Conservation (phyloP, 2,797 vertebrate genomes). For the Clarias fuscus region DNA sequence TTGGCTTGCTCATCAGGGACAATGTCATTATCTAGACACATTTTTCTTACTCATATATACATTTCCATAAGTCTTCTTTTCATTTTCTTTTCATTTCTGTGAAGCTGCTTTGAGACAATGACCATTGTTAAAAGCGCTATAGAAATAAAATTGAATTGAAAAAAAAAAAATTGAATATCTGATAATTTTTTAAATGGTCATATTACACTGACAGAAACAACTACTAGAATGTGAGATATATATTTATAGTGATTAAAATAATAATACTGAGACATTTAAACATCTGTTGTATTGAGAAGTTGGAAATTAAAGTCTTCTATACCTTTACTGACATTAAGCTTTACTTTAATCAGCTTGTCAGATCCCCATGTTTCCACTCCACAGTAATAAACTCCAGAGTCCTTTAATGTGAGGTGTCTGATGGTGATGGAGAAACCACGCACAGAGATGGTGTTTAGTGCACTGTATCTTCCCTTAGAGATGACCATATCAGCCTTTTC, state of each 20-base stretch:
- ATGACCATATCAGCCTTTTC: not conserved
- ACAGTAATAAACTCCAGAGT: constrained; percentile 53
- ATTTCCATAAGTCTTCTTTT: too few species aligned
- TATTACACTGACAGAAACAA: not conserved
- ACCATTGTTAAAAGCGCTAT: too few species aligned
- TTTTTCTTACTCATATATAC: too few species aligned
- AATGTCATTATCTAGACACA: too few species aligned
- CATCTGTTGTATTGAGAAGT: not conserved
- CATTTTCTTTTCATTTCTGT: too few species aligned
- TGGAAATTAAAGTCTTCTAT: not conserved
- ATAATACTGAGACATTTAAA: not conserved
- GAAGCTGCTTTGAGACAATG: too few species aligned
- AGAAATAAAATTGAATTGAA: too few species aligned
- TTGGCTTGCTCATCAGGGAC: too few species aligned
- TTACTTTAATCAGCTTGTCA: constrained; percentile 18
- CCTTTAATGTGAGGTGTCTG: constrained; percentile 23
- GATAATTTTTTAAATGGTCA: not conserved
- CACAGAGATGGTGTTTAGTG: not conserved
- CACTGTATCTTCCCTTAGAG: constrained; percentile 30
- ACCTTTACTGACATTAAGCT: constrained; percentile 40
- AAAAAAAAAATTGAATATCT: too few species aligned
- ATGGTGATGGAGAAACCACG: constrained; percentile 36
- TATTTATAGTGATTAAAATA: not conserved
- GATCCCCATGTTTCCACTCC: not conserved
- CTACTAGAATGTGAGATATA: not conserved